Percentiles rank a stretch among this genome's conserved stretches.
These are phyloP conservation scores for Tetragonula clypearis DNA, from an alignment of 1,140 invertebrate species.

Conservation along the genomic window DNA sequence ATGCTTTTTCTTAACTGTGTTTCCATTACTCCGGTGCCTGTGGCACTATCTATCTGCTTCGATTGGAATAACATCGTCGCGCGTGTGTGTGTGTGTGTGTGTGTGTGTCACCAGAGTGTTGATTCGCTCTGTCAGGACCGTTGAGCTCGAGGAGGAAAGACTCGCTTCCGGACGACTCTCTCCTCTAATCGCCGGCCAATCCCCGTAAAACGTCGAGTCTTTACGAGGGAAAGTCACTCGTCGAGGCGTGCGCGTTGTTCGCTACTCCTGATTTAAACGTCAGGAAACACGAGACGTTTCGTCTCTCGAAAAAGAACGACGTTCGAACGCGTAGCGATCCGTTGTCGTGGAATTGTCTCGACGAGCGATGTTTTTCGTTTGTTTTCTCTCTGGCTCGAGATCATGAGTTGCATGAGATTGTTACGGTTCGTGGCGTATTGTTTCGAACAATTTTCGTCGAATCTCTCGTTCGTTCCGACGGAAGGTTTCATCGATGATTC, in stretches of 20 bases:
- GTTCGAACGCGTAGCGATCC: background rate
- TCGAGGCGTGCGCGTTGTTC: background rate
- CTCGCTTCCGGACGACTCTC: background rate
- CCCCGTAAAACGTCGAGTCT: slow-evolving; percentile 13
- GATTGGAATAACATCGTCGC: slow-evolving; percentile 54
- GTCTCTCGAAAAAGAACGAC: background rate
- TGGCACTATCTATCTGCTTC: slow-evolving; percentile 8
- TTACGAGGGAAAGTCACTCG: slow-evolving; percentile 27
- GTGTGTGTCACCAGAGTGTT: background rate
- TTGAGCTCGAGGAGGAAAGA: background rate
- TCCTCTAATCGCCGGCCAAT: slow-evolving; percentile 33
- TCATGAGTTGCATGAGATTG: background rate
- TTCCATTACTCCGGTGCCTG: background rate
- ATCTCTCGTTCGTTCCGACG: no score
- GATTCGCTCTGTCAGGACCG: slow-evolving; percentile 49
- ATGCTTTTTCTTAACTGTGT: background rate
- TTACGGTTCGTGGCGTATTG: background rate
- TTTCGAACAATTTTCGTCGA: background rate
- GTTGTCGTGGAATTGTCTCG: background rate
- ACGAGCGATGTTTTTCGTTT: background rate
- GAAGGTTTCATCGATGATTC: background rate
- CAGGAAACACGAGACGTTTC: background rate
- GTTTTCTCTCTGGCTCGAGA: background rate
- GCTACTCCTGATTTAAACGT: background rate
- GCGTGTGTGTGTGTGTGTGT: background rate